These are phyloP conservation scores for Leptopilina boulardi DNA, from an alignment of 1,140 invertebrate genomes.

Conservation along the genomic window DNA sequence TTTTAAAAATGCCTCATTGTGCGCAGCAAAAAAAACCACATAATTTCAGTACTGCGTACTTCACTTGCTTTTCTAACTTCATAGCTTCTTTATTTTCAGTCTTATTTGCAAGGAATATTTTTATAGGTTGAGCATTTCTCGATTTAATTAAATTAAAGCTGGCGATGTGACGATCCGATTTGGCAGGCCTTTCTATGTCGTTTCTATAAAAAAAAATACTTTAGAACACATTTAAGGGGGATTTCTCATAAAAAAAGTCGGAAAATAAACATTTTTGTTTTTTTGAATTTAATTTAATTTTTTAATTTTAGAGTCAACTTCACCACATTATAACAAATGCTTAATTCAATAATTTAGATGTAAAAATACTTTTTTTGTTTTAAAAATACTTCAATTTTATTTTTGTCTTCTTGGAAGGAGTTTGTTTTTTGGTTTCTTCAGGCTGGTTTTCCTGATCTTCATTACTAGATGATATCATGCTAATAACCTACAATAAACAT, in stretches of 20 bases:
- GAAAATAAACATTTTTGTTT: too few relatives aligned
- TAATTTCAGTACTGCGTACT: slow-evolving; percentile 37
- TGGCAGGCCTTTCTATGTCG: background rate
- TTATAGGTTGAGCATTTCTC: too few relatives aligned
- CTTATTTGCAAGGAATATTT: background rate
- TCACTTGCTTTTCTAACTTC: background rate
- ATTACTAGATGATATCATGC: background rate
- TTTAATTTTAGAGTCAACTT: too few relatives aligned
- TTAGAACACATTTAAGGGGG: too few relatives aligned
- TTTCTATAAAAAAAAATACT: background rate
- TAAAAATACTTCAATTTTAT: too few relatives aligned
- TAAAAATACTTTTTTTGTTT: too few relatives aligned
- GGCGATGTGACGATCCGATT: background rate
- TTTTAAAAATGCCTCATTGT: slow-evolving; percentile 40
- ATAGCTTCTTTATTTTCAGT: background rate
- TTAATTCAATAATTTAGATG: too few relatives aligned
- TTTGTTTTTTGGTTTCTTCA: too few relatives aligned
- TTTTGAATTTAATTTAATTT: background rate
- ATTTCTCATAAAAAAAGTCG: too few relatives aligned
- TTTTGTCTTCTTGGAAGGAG: background rate
- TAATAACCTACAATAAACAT: too few relatives aligned
- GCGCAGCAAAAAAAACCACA: slow-evolving; percentile 34
- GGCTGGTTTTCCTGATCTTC: too few relatives aligned
- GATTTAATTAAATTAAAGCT: background rate
- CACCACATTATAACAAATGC: too few relatives aligned